Conservation (phyloP, 2,797 vertebrate species). For the Eidolon dupreanum region DNA sequence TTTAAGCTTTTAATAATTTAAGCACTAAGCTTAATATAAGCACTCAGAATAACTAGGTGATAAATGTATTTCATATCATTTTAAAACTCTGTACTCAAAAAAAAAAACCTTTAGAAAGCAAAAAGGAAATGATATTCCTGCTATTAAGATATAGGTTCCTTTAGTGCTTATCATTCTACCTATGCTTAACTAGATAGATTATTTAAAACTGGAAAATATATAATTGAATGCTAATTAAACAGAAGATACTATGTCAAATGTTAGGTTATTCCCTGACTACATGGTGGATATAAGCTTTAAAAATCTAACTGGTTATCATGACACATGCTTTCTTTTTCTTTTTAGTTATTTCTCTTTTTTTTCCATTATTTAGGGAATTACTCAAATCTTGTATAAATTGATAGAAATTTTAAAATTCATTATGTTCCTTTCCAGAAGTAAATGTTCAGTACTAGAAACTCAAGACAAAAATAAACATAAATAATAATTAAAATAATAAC, state of each 20-base stretch:
- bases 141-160: not conserved
- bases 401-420: not conserved
- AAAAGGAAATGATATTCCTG: slow-evolving; percentile 11
- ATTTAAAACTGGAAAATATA: not conserved
- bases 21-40: not conserved
- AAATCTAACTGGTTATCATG: not conserved
- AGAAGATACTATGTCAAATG: not conserved
- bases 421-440: not conserved
- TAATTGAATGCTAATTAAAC: not conserved
- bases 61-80: not conserved
- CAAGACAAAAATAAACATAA: not conserved
- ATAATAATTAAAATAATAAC: slow-evolving; percentile 19
- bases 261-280: not conserved
- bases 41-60: not conserved
- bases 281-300: not conserved
- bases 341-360: not conserved
- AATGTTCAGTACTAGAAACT: not conserved
- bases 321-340: not conserved
- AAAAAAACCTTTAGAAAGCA: not conserved
- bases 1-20: slow-evolving; percentile 45
- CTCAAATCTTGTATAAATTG: not conserved
- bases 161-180: not conserved
- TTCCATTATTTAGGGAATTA: not conserved
- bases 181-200: not conserved
- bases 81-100: slow-evolving; percentile 28